Conservation (phyloP, 2,797 vertebrate genomes). For the Scleropages formosus region DNA sequence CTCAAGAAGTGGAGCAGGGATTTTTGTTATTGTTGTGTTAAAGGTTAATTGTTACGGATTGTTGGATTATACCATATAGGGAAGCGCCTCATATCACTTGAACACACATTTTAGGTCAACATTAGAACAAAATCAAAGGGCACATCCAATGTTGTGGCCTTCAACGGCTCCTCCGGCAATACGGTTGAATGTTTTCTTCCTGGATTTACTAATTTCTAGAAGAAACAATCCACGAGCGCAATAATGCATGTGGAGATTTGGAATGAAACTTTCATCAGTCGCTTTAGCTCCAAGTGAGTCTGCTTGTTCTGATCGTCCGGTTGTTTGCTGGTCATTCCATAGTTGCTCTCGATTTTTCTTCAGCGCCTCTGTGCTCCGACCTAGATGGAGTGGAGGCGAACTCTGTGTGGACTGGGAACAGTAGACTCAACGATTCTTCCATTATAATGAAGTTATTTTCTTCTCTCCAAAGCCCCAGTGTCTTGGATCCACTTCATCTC, state of each 20-base stretch:
- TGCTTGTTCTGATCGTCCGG: background rate
- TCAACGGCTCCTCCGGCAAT: slow-evolving; percentile 69
- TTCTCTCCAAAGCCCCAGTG: background rate
- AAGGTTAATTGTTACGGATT: too few relatives aligned
- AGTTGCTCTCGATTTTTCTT: background rate
- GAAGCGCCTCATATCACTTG: too few relatives aligned
- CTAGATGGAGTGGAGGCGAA: background rate
- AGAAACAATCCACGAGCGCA: background rate
- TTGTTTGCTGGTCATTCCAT: background rate
- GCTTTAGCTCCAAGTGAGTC: background rate
- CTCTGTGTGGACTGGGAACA: background rate
- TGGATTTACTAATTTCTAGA: background rate
- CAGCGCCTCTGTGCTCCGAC: background rate
- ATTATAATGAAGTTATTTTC: slow-evolving; percentile 21
- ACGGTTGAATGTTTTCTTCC: slow-evolving; percentile 41
- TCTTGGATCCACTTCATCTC: background rate
- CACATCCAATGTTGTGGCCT: too few relatives aligned
- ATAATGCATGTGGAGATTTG: too few relatives aligned
- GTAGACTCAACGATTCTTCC: slow-evolving; percentile 17
- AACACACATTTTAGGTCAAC: too few relatives aligned
- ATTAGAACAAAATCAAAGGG: too few relatives aligned
- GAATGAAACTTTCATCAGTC: too few relatives aligned
- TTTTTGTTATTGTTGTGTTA: too few relatives aligned
- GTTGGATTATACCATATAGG: too few relatives aligned
- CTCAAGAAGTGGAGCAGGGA: too few relatives aligned